phyloP scores from a whole-genome alignment of 2,113 vertebrate species.

The Shinisaurus crocodilurus region DNA sequence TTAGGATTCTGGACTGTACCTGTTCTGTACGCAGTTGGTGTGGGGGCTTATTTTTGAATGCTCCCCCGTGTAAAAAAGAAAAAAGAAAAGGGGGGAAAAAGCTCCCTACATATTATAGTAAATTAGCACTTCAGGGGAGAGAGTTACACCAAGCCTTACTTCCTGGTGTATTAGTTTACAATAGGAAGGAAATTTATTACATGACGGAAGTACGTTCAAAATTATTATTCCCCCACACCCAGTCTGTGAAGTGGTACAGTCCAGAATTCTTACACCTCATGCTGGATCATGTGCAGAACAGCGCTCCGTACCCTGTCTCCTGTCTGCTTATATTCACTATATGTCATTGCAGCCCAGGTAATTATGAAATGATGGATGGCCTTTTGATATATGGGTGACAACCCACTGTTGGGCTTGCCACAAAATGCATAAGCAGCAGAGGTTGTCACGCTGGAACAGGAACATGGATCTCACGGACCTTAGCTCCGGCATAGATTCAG shows the following conservation, averaged over 20 bases:
- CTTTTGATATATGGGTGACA: not conserved
- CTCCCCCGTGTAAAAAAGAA: too few species aligned
- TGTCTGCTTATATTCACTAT: not conserved
- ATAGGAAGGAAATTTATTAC: not conserved
- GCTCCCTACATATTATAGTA: not conserved
- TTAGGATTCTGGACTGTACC: not conserved
- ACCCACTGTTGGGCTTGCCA: not conserved
- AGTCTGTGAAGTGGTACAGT: not conserved
- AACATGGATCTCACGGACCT: not conserved
- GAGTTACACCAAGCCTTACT: not conserved
- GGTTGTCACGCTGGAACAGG: not conserved
- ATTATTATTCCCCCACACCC: not conserved
- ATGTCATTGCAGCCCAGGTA: not conserved
- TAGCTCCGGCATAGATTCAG: not conserved
- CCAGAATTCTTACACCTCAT: not conserved
- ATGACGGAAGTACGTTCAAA: not conserved
- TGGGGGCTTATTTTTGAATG: not conserved
- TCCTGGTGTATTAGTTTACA: not conserved
- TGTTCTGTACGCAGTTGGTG: not conserved
- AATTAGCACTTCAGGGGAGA: not conserved
- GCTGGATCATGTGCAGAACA: not conserved
- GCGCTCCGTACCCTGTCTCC: not conserved
- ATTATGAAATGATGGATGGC: not conserved
- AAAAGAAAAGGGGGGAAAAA: too few species aligned
- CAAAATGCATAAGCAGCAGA: not conserved